These are phyloP conservation scores for Chromis chromis DNA, from an alignment of 2,797 vertebrate species.

Conservation along the genomic window DNA sequence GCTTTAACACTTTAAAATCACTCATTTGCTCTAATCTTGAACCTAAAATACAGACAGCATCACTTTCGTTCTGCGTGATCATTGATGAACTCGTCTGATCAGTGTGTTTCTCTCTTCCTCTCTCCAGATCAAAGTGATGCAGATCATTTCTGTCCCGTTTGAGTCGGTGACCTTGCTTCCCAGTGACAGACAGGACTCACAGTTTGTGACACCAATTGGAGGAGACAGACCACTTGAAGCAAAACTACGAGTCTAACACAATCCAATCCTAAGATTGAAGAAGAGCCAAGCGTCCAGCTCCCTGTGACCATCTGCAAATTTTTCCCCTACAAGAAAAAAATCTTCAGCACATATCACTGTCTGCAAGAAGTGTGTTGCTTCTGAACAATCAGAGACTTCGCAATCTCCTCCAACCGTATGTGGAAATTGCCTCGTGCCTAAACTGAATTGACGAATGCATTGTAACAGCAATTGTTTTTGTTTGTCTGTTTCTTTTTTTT, in stretches of 20 bases:
- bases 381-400: slow-evolving; percentile 99
- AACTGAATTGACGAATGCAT: slow-evolving; percentile 99
- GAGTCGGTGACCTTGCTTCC: slow-evolving; percentile 92
- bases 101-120: slow-evolving; percentile 45
- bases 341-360: slow-evolving; percentile 90
- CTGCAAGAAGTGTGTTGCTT: slow-evolving; percentile 91
- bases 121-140: slow-evolving; percentile 83
- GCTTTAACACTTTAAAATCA: neutral
- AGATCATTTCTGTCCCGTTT: slow-evolving; percentile 88
- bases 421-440: slow-evolving; percentile 99
- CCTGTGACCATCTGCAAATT: slow-evolving; percentile 87
- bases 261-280: slow-evolving; percentile 90
- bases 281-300: slow-evolving; percentile 78
- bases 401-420: slow-evolving; percentile 88
- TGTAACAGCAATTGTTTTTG: slow-evolving; percentile 94
- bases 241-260: slow-evolving; percentile 87
- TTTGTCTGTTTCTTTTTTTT: slow-evolving; percentile 74
- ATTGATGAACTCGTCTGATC: slow-evolving; percentile 12
- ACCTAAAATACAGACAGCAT: neutral
- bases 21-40: neutral
- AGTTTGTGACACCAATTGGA: slow-evolving; percentile 91
- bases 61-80: neutral
- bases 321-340: slow-evolving; percentile 83
- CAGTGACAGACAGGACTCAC: slow-evolving; percentile 92
- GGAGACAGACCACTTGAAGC: slow-evolving; percentile 93